Evolutionary conservation across 2,797 vertebrate genomes (phyloP).

Genomic region (Anas georgica): DNA sequence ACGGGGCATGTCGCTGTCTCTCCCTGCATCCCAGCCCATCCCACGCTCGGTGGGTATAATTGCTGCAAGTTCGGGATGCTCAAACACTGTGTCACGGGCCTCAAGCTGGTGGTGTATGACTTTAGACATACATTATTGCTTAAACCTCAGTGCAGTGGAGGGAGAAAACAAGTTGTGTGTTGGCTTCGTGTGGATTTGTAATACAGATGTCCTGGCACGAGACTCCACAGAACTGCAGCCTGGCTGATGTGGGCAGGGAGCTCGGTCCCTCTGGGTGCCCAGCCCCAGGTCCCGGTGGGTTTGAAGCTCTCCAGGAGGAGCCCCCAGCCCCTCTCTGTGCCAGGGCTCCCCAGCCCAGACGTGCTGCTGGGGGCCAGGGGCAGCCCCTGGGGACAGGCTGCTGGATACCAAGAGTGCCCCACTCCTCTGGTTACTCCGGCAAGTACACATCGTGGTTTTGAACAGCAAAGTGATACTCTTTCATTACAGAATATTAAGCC

Average conservation of each 20-base stretch:
- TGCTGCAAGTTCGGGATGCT: not conserved
- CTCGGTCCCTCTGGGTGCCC: not conserved
- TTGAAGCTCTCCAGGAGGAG: not conserved
- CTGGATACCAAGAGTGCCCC: not conserved
- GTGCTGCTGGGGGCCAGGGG: too few species aligned
- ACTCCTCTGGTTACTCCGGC: not conserved
- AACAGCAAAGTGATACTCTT: not conserved
- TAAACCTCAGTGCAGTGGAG: fast-evolving
- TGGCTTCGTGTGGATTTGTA: not conserved
- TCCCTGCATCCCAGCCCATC: not conserved
- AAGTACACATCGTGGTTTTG: not conserved
- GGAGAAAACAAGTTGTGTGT: fast-evolving
- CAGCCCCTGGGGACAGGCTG: not conserved
- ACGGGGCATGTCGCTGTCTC: not conserved
- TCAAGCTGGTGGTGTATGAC: not conserved
- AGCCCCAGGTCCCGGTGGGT: not conserved
- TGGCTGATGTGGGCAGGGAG: not conserved
- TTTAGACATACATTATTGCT: fast-evolving
- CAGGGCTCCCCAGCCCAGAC: too few species aligned
- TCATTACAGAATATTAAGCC: fast-evolving
- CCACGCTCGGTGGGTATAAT: fast-evolving
- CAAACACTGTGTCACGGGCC: fast-evolving
- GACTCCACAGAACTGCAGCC: not conserved
- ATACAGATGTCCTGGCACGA: fast-evolving
- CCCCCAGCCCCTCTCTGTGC: not conserved